These are phyloP conservation scores for Ganaspis sp. DNA, from an alignment of 1,140 invertebrate genomes.

Conservation along the genomic window DNA sequence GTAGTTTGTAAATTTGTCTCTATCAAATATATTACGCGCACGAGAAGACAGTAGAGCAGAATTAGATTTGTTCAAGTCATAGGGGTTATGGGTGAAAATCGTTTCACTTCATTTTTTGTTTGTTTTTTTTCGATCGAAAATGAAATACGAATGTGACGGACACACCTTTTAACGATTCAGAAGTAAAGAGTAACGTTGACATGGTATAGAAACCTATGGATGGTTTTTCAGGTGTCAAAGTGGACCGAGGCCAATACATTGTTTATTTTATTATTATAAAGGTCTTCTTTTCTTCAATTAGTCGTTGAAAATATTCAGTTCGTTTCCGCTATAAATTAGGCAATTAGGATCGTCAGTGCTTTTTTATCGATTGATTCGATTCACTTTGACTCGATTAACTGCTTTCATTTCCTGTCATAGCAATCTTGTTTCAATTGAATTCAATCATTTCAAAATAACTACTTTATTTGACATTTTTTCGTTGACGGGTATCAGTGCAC, in stretches of 20 bases:
- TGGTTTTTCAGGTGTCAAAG: neutral
- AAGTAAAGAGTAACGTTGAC: constrained; percentile 1
- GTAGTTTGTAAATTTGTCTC: constrained; percentile 12
- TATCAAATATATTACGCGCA: constrained; percentile 16
- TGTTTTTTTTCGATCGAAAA: constrained; percentile 14
- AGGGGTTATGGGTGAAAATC: neutral
- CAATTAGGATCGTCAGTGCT: constrained; percentile 24
- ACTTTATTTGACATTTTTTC: too few species aligned
- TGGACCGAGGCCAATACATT: constrained; percentile 20
- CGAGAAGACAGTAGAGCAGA: constrained; percentile 4
- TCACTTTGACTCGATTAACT: constrained; percentile 17
- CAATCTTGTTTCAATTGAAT: neutral
- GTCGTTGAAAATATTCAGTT: constrained; percentile 28
- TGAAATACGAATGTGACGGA: constrained; percentile 24
- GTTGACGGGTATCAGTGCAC: too few species aligned
- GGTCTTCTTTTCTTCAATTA: neutral
- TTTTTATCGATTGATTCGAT: neutral
- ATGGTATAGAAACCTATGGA: constrained; percentile 18
- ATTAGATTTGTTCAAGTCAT: constrained; percentile 14
- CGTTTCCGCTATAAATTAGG: neutral
- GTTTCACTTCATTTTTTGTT: neutral
- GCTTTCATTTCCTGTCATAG: neutral
- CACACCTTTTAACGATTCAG: neutral
- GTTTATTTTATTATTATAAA: neutral
- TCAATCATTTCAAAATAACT: too few species aligned